These are phyloP conservation scores for Fragum whitleyi DNA, from an alignment of 2,888 invertebrate species.

Conservation along the genomic window DNA sequence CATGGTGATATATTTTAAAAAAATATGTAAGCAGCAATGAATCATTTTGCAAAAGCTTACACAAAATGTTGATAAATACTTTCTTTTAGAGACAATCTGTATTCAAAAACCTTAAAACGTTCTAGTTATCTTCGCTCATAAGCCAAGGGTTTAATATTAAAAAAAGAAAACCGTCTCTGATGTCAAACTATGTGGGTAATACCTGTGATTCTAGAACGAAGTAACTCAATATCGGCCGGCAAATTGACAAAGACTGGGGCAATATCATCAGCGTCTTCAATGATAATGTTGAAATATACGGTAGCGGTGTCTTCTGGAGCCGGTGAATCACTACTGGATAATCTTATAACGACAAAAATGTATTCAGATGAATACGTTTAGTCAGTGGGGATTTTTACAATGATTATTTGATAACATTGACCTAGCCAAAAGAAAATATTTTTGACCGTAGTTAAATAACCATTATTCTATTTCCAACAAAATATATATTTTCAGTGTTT, in stretches of 20 bases:
- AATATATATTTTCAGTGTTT: no score
- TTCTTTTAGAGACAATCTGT: no score
- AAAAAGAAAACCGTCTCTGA: no score
- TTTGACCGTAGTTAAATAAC: not conserved
- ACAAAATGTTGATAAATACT: no score
- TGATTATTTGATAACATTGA: not conserved
- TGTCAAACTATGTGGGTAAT: no score
- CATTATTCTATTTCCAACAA: no score
- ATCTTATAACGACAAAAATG: not conserved
- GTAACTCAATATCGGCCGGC: conserved; percentile 8
- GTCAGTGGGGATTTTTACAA: not conserved
- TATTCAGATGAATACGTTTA: not conserved
- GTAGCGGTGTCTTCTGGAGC: conserved; percentile 20
- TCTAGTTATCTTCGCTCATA: no score
- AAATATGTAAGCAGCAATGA: no score
- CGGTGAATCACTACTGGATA: conserved; percentile 5
- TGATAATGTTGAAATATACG: conserved; percentile 1
- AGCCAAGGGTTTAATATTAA: no score
- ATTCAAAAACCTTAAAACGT: no score
- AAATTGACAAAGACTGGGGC: conserved; percentile 16
- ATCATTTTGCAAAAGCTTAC: no score
- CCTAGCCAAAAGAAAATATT: not conserved
- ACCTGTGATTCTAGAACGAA: not conserved
- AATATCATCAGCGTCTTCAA: conserved; percentile 8
- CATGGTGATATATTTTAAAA: no score